Base-by-base conservation (phyloP, 92 coral and sea anemone genomes). In the Porites rus region DNA sequence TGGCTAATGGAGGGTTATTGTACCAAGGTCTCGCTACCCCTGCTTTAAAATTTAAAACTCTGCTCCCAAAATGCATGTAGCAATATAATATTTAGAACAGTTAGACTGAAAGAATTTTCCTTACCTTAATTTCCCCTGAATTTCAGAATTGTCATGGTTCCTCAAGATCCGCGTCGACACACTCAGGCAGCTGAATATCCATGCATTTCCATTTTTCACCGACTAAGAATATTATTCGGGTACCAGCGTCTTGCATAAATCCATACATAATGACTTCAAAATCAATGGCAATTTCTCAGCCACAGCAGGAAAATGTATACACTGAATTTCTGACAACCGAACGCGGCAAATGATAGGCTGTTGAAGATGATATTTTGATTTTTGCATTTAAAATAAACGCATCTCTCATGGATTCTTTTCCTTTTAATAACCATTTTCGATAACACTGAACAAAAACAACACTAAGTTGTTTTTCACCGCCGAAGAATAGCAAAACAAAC, bases 241-340 rank as follows among this genome's bases (percentile, higher is more conserved):
- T 74, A 31, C 64, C 18, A 6, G 3, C 21, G 18, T 18, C 50
- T 70, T 20, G 43, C 77, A 46, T 69, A 58, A 81, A 81, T 20
- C 20, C 77, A 46, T 69, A 58, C 70, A 81, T 81, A 24, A 79
- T 56, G 5, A 1, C 13, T 5, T 56, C 51, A 20, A 22, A 22
- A 75, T 13, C 19, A 24, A 7, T 46, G 3, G 18, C 51, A 51
- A 69, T 52, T 63, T 28, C 61, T 8, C 11, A 51, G 43, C 43
- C 75, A 16, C 51, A 54, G 14, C 68, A 56, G 86, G 86, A 71
- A n/a, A 77, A 58, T 59, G 56, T 4, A 20, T 21, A 6, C 3
- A 3, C 38, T 2, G 56, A 56, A 24, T 56, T 17, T 58, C 21
- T 54, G 20, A 22, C 25, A 68, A 17, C 7, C 66, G 31, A 52